Base-by-base conservation (phyloP, 2,113 vertebrate species). In the Condylura cristata region DNA sequence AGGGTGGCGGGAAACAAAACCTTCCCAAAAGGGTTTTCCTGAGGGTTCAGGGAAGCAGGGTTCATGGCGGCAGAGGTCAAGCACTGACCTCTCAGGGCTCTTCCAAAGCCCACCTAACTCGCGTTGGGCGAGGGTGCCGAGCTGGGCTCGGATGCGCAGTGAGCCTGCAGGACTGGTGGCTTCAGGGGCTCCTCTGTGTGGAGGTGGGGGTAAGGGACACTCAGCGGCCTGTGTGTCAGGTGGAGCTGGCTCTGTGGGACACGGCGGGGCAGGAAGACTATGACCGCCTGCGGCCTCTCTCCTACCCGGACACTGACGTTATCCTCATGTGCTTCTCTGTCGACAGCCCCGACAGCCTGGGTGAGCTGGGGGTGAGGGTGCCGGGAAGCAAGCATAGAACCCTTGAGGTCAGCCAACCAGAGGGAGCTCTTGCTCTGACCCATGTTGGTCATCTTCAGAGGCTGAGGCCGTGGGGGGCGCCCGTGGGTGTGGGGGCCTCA, bases 241-340 rank as follows among this genome's bases (percentile, higher is more conserved):
- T 99, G 97, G 99, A 99, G 98, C 97, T 99, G 96, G 99, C 99
- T 0, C 97, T 99, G 65, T 99, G 99, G 99, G 99, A 99, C 96
- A 99, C 99, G 5, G 99, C 99, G 0, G 99, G 99, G n/a, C 99
- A 99, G 97, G 99, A 99, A 96, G 99, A 99, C 98, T 99, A 99
- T 0, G 99, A 99, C 96, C 96, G 99, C 58, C 98, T 99, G 97
- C 98, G 99, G 94, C 99, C 99, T 16, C 99, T 99, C 92, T 99
- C 99, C 0, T 99, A 99, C 97, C 99, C 99, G 0, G 99, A 99
- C 98, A 99, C 99, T 0, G 99, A 99, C 0, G 99, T 99, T 56
- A 99, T 99, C 97, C 99, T 99, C 95, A 99, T 99, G 99, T 99
- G 99, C 96, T 99, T 99, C 92, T 99, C 99, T 81, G 99, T 99